phyloP scores from a whole-genome alignment of 2,797 vertebrate genomes.

The Macropus fuliginosus region DNA sequence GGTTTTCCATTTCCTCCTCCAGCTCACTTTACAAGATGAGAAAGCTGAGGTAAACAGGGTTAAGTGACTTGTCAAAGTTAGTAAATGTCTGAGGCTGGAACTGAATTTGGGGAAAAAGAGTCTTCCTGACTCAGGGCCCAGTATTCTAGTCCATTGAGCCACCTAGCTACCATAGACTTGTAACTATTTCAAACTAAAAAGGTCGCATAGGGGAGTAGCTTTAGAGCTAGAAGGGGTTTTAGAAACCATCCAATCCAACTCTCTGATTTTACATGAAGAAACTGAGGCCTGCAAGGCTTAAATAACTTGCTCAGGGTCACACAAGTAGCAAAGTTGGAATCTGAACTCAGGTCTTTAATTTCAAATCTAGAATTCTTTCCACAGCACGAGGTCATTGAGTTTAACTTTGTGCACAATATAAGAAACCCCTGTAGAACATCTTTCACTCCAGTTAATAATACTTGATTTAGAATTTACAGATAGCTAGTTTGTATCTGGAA shows the following conservation, averaged over 20 bases:
- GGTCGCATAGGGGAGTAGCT: too few species aligned
- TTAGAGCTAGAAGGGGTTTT: too few species aligned
- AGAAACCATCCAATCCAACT: background rate
- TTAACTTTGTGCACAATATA: background rate
- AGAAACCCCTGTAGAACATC: background rate
- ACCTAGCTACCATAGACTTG: too few species aligned
- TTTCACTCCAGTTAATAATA: background rate
- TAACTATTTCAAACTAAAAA: too few species aligned
- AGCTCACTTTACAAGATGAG: background rate
- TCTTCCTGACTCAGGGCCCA: too few species aligned
- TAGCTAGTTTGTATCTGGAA: background rate
- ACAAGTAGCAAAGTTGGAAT: background rate
- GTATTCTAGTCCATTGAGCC: too few species aligned
- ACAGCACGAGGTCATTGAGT: background rate
- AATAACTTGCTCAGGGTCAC: background rate
- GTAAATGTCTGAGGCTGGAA: too few species aligned
- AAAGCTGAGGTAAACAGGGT: background rate
- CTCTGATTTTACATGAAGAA: background rate
- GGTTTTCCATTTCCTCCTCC: background rate
- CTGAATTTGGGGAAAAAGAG: too few species aligned
- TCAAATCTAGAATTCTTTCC: background rate
- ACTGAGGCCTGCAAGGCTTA: background rate
- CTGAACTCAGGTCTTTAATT: background rate
- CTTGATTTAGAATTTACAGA: background rate
- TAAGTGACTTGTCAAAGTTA: too few species aligned